A percentile compares a stretch with the other conserved stretches of the same genome.
Evolutionary conservation across 2,888 invertebrate genomes (phyloP).

Genomic region (Drosophila lacicola): DNA sequence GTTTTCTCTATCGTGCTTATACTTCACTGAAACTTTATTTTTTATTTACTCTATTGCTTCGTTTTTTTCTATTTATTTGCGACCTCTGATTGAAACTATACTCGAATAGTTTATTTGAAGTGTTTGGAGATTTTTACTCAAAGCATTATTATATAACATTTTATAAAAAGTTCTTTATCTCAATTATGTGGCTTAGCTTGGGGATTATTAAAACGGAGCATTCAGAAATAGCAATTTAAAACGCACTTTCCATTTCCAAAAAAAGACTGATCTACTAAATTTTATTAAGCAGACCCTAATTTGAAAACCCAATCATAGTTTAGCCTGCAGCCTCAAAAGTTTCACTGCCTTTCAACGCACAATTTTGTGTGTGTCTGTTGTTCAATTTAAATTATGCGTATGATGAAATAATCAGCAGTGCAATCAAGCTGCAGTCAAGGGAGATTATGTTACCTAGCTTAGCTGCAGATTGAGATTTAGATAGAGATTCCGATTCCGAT

Average conservation of each 20-base stretch:
- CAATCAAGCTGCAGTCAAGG: slow-evolving; percentile 62
- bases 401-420: slow-evolving; percentile 80
- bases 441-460: slow-evolving; percentile 66
- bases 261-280: slow-evolving; percentile 13
- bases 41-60: too few species aligned
- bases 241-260: slow-evolving; percentile 60
- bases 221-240: background rate
- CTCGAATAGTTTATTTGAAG: too few species aligned
- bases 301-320: slow-evolving; percentile 60
- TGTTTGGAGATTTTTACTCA: too few species aligned
- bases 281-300: slow-evolving; percentile 19
- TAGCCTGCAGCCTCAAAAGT: slow-evolving; percentile 53
- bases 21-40: too few species aligned
- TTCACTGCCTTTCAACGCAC: slow-evolving; percentile 53
- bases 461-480: slow-evolving; percentile 48
- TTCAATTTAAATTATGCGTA: slow-evolving; percentile 74
- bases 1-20: too few species aligned
- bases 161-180: background rate
- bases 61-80: too few species aligned
- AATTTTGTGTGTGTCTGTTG: slow-evolving; percentile 44
- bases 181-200: background rate
- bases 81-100: too few species aligned
- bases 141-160: too few species aligned
- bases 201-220: background rate
- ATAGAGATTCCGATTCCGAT: slow-evolving; percentile 45